Conservation (phyloP, 2,888 invertebrate species). For the Andrena bucephala region DNA sequence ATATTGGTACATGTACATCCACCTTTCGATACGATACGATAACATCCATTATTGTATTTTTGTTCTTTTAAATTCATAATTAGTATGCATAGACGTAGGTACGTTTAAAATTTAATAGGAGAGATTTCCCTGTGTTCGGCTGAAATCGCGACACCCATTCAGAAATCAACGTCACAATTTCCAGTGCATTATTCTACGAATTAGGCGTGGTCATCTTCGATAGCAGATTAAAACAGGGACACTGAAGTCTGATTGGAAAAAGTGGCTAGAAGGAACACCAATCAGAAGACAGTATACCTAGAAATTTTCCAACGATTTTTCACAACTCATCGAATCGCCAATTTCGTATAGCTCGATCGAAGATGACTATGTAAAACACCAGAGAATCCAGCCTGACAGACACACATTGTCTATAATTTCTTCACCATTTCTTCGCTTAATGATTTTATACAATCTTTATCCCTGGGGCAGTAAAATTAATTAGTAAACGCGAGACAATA, state of each 20-base stretch:
- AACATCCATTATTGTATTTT: slow-evolving; percentile 71
- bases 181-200: slow-evolving; percentile 36
- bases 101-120: slow-evolving; percentile 55
- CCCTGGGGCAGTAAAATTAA: not conserved
- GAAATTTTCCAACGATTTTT: slow-evolving; percentile 8
- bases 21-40: slow-evolving; percentile 76
- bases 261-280: slow-evolving; percentile 91
- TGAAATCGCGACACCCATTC: not conserved
- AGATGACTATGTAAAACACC: slow-evolving; percentile 13
- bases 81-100: slow-evolving; percentile 64
- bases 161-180: slow-evolving; percentile 32
- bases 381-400: slow-evolving; percentile 35
- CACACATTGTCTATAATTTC: not conserved
- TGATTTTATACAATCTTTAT: slow-evolving; percentile 20
- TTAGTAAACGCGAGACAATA: slow-evolving; percentile 11
- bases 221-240: slow-evolving; percentile 27
- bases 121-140: slow-evolving; percentile 20
- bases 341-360: slow-evolving; percentile 32
- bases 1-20: slow-evolving; percentile 80
- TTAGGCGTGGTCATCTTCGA: slow-evolving; percentile 41
- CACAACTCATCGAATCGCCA: not conserved
- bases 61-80: slow-evolving; percentile 58
- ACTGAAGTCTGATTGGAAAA: slow-evolving; percentile 88
- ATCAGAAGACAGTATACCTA: slow-evolving; percentile 86
- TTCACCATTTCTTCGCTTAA: not conserved